These are phyloP conservation scores for Standfussiana lucernea DNA, from an alignment of 2,888 invertebrate species.

Conservation along the genomic window DNA sequence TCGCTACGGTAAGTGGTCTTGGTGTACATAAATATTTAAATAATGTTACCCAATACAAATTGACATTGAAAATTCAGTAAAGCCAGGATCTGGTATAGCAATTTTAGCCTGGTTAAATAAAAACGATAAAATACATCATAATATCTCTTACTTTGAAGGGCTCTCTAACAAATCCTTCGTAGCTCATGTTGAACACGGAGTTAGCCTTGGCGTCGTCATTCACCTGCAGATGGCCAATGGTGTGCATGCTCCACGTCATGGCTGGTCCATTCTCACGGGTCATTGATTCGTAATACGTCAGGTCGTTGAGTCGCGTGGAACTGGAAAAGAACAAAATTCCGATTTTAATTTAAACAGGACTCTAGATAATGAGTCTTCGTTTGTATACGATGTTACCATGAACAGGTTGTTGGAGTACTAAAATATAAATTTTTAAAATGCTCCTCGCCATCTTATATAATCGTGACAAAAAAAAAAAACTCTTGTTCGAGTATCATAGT, in stretches of 20 bases:
- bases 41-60: not conserved
- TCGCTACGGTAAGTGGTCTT: not conserved
- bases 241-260: slow-evolving; percentile 92
- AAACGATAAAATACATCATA: not conserved
- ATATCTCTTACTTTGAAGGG: slow-evolving; percentile 89
- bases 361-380: not conserved
- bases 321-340: slow-evolving; percentile 67
- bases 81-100: not conserved
- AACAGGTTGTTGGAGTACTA: not conserved
- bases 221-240: slow-evolving; percentile 89
- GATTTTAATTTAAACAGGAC: not conserved
- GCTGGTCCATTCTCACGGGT: slow-evolving; percentile 90
- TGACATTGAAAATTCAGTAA: not conserved
- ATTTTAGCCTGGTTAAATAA: not conserved
- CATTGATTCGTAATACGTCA: slow-evolving; percentile 89
- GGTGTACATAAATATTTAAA: not conserved
- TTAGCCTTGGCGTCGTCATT: slow-evolving; percentile 83
- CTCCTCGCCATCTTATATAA: not conserved
- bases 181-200: slow-evolving; percentile 88
- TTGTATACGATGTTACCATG: not conserved
- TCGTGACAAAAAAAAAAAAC: not conserved
- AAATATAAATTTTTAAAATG: not conserved
- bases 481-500: not conserved
- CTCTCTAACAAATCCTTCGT: slow-evolving; percentile 88
- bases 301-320: slow-evolving; percentile 88